Conservation (phyloP, 2,113 vertebrate species). For the Oryzias woworae region DNA sequence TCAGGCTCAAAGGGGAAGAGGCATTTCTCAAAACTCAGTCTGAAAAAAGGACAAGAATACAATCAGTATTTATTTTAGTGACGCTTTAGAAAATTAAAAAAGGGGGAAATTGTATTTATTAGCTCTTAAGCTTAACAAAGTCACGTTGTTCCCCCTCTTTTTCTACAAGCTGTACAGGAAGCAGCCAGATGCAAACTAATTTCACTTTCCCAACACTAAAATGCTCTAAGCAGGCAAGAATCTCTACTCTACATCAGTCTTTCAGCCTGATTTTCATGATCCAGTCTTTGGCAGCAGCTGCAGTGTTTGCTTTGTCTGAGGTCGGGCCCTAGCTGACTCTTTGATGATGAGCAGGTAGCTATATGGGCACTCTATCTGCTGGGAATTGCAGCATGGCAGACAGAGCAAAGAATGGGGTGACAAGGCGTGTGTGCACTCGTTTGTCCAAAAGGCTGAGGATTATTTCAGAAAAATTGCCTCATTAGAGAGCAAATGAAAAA, state of each 20-base stretch:
- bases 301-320: slow-evolving; percentile 42
- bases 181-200: slow-evolving; percentile 48
- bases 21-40: neutral
- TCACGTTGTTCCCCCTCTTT: slow-evolving; percentile 10
- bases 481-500: neutral
- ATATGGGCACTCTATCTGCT: slow-evolving; percentile 17
- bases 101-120: neutral
- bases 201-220: slow-evolving; percentile 34
- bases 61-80: neutral
- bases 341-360: slow-evolving; percentile 57
- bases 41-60: neutral
- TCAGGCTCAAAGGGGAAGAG: slow-evolving; percentile 8
- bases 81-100: neutral
- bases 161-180: slow-evolving; percentile 18
- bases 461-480: neutral
- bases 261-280: slow-evolving; percentile 60
- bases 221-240: slow-evolving; percentile 23
- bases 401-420: slow-evolving; percentile 28
- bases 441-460: neutral
- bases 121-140: neutral
- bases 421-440: neutral
- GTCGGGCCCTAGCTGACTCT: slow-evolving; percentile 28
- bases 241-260: slow-evolving; percentile 55
- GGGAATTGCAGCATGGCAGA: slow-evolving; percentile 51
- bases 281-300: slow-evolving; percentile 54